Evolutionary conservation across 1,140 invertebrate genomes (phyloP), one percentile per base, ranked within the genome.

Genomic region (Calephelis virginiensis): DNA sequence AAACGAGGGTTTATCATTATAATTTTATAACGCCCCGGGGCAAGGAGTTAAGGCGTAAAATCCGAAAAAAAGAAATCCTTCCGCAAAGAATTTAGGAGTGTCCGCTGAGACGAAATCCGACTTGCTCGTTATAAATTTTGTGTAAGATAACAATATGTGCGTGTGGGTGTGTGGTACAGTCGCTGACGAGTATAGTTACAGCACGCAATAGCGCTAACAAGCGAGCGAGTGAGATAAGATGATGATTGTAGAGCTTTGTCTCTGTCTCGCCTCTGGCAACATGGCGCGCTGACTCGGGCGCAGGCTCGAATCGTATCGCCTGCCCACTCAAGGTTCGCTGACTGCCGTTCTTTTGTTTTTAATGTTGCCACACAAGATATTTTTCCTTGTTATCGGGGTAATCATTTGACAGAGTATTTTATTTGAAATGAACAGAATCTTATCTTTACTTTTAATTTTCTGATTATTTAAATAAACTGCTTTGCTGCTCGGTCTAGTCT

Each of bases 321-420:
- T 91, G 89, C 91, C 91, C 91, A 92, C 91, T 92, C 91, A 91
- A 92, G 91, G 91, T 91, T 92, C 91, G 91, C 90, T 91, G 90
- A 92, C 91, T 92, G 90, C 86, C 90, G 90, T 91, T 91, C 91
- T 92, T 92, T 92, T 92, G 91, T 92, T 90, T 85, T 87, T 84
- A 88, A 90, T 90, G 91, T 91, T 91, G 83, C 87, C 82, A 86
- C 67, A 50, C 47, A 11, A 43, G 40, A 73, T 64, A 45, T 49
- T 73, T 76, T 77, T 74, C 68, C 76, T 71, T 37, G 8, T 45
- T n/a, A 8, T 53, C 5, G n/a, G 63, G 68, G 63, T 63, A 56
- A 61, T 48, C 47, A 13, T 37, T 46, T 40, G 43, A 28, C 61
- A 63, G 8, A 43, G 3, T 7, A 8, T 43, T 43, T 43, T 43